phyloP scores from a whole-genome alignment of 1,140 invertebrate species.

The Gonioctena quinquepunctata region DNA sequence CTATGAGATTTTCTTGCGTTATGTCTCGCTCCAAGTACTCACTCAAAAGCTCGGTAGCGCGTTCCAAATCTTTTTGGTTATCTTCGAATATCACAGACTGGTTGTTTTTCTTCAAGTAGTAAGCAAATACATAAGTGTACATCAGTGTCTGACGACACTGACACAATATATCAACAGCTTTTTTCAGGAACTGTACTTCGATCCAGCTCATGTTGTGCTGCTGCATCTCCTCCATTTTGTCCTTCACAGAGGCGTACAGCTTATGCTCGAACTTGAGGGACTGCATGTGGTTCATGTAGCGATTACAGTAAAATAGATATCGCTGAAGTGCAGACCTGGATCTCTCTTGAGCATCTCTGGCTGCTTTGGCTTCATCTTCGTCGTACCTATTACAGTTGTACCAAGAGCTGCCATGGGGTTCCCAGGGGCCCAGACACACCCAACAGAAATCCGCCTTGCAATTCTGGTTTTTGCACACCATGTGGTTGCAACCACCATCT shows the following conservation, averaged over 20 bases:
- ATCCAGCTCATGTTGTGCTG: slow-evolving; percentile 82
- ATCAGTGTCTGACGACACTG: slow-evolving; percentile 72
- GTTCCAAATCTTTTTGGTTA: slow-evolving; percentile 74
- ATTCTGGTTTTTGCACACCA: slow-evolving; percentile 78
- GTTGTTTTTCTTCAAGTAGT: slow-evolving; percentile 71
- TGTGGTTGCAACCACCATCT: slow-evolving; percentile 80
- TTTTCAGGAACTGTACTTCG: slow-evolving; percentile 71
- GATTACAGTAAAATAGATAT: slow-evolving; percentile 98
- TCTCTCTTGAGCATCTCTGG: slow-evolving; percentile 93
- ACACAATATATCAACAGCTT: slow-evolving; percentile 72
- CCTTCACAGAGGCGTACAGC: slow-evolving; percentile 62
- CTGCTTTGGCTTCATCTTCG: slow-evolving; percentile 95
- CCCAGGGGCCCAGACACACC: slow-evolving; percentile 80
- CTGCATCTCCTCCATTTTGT: slow-evolving; percentile 81
- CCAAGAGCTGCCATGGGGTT: slow-evolving; percentile 77
- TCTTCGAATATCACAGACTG: slow-evolving; percentile 76
- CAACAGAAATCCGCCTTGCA: slow-evolving; percentile 82
- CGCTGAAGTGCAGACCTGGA: slow-evolving; percentile 89
- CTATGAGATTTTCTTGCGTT: slow-evolving; percentile 70
- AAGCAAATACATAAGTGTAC: slow-evolving; percentile 78
- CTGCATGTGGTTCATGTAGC: slow-evolving; percentile 83
- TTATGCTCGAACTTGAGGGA: slow-evolving; percentile 77
- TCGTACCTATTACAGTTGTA: slow-evolving; percentile 67
- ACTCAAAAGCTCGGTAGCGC: slow-evolving; percentile 69
- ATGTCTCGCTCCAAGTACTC: slow-evolving; percentile 78